Conservation (phyloP, 2,797 vertebrate genomes). For the Tapera naevia region DNA sequence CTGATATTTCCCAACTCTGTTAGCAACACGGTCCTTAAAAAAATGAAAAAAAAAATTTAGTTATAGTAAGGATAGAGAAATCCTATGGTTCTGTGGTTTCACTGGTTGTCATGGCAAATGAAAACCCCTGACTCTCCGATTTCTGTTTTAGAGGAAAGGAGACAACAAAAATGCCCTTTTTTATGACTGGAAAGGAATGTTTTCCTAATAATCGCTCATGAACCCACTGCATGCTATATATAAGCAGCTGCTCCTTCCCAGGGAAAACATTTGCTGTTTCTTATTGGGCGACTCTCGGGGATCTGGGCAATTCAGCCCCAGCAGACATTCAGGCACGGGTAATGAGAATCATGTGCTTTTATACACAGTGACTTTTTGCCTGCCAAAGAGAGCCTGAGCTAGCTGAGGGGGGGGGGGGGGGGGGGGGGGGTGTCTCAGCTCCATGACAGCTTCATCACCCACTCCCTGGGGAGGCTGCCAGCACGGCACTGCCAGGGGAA, state of each 20-base stretch:
- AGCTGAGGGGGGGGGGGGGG: not conserved
- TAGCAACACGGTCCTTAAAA: not conserved
- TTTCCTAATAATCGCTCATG: not conserved
- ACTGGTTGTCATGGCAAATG: constrained; percentile 62
- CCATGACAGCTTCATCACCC: not conserved
- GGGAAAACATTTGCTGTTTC: constrained; percentile 19
- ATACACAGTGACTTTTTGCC: not conserved
- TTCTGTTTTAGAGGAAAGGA: constrained; percentile 19
- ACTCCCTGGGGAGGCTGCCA: not conserved
- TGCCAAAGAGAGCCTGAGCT: not conserved
- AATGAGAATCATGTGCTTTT: constrained; percentile 32
- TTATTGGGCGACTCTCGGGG: not conserved
- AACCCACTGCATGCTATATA: not conserved
- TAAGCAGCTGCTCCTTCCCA: constrained; percentile 39
- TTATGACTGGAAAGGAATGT: not conserved
- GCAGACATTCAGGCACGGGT: not conserved
- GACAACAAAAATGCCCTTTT: constrained; percentile 24
- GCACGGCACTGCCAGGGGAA: not conserved
- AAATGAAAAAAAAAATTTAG: not conserved
- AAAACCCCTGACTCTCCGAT: constrained; percentile 17
- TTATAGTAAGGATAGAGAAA: constrained; percentile 27
- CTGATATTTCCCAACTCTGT: constrained; percentile 40
- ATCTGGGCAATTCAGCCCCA: not conserved
- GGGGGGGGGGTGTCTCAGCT: not conserved
- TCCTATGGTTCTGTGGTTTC: constrained; percentile 18